Conservation (phyloP, 2,113 vertebrate genomes). For the Stegastes partitus region DNA sequence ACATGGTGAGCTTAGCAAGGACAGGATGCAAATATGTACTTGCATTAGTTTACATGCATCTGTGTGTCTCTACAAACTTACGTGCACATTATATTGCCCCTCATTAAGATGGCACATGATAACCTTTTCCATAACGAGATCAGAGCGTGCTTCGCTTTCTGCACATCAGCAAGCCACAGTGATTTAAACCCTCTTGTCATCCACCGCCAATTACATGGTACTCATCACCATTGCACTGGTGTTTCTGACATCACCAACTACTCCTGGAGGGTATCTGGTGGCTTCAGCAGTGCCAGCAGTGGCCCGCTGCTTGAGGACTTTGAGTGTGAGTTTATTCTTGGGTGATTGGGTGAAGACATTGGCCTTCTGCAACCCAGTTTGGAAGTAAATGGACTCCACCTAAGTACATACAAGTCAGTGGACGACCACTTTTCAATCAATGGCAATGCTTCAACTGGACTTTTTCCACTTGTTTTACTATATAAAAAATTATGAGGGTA, state of each 20-base stretch:
- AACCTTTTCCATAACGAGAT: conserved; percentile 35
- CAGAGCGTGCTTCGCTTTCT: conserved; percentile 17
- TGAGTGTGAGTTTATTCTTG: conserved; percentile 45
- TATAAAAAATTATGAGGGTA: no score
- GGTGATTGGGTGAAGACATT: conserved; percentile 23
- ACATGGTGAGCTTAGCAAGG: conserved; percentile 22
- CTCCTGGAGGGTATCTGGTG: conserved; percentile 47
- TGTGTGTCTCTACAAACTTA: background rate
- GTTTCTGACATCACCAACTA: conserved; percentile 42
- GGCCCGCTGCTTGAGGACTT: conserved; percentile 4
- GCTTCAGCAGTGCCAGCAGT: conserved; percentile 20
- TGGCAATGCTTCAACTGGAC: no score
- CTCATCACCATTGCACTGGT: conserved; percentile 16
- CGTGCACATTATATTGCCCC: background rate
- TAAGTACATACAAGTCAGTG: background rate
- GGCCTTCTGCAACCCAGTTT: conserved; percentile 13
- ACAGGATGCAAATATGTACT: conserved; percentile 36
- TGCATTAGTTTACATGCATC: background rate
- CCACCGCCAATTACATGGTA: background rate
- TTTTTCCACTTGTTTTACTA: no score
- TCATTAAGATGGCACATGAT: conserved; percentile 22
- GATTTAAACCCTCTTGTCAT: conserved; percentile 11
- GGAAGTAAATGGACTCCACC: background rate
- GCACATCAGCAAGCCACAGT: background rate
- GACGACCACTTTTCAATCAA: background rate